phyloP scores from a whole-genome alignment of 2,797 vertebrate species.

The Limnodromus scolopaceus region DNA sequence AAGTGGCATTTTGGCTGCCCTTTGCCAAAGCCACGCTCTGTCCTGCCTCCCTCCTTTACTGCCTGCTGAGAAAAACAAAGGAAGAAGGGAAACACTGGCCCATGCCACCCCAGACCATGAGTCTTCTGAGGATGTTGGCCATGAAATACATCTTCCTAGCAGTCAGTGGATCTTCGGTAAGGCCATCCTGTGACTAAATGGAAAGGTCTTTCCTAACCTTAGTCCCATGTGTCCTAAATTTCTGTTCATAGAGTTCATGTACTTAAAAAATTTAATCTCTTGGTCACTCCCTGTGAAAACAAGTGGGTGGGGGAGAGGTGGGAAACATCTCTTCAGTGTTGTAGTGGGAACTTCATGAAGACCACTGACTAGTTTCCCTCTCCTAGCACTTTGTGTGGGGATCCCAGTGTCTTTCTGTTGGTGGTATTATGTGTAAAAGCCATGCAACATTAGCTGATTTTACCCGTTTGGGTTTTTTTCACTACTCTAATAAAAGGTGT shows the following conservation, averaged over 20 bases:
- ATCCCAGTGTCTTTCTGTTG: neutral
- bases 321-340: neutral
- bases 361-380: neutral
- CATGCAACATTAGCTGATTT: neutral
- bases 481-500: neutral
- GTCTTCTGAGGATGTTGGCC: neutral
- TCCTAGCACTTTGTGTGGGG: neutral
- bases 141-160: neutral
- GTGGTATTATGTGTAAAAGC: neutral
- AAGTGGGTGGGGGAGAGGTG: neutral
- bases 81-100: neutral
- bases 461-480: neutral
- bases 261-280: neutral
- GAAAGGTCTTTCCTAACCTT: neutral
- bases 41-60: neutral
- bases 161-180: neutral
- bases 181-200: neutral
- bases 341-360: neutral
- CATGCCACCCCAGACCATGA: fast-evolving
- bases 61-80: neutral
- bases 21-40: neutral
- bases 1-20: neutral
- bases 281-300: fast-evolving
- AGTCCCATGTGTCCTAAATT: neutral
- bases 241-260: neutral